Evolutionary conservation across 2,113 vertebrate genomes (phyloP).

Genomic region (Chamaetylas fuelleborni): DNA sequence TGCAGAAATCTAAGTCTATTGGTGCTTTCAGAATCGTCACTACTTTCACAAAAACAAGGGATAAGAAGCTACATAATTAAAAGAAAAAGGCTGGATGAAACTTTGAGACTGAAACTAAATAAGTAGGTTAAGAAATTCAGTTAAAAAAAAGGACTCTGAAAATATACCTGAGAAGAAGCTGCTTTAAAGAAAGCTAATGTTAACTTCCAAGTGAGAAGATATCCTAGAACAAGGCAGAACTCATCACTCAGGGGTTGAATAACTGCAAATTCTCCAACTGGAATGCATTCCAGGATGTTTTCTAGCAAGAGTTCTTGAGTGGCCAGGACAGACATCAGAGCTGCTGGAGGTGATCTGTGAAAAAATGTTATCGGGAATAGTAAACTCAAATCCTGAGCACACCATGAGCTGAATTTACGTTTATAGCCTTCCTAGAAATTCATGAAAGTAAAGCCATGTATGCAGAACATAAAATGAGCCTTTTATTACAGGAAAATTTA

Average conservation of each 20-base stretch:
- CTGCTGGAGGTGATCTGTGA: conserved; percentile 87
- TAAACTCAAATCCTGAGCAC: background rate
- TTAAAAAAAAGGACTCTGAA: background rate
- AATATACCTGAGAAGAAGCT: conserved; percentile 88
- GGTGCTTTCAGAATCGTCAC: background rate
- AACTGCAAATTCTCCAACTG: conserved; percentile 89
- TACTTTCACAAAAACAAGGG: background rate
- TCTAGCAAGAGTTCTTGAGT: conserved; percentile 88
- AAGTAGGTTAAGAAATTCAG: background rate
- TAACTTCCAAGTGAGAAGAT: conserved; percentile 94
- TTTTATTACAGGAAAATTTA: background rate
- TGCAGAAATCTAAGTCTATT: background rate
- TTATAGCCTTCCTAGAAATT: background rate
- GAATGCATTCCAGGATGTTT: conserved; percentile 82
- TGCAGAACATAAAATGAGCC: fast-evolving
- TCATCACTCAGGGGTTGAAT: conserved; percentile 89
- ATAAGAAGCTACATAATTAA: background rate
- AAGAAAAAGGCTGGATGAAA: background rate
- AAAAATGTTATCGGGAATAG: background rate
- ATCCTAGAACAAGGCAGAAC: conserved; percentile 90
- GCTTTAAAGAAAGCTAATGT: conserved; percentile 92
- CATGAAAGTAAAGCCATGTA: background rate
- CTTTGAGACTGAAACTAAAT: background rate
- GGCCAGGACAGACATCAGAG: conserved; percentile 85
- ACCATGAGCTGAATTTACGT: background rate